Conservation (phyloP, 2,888 invertebrate species). For the Mimas tiliae region DNA sequence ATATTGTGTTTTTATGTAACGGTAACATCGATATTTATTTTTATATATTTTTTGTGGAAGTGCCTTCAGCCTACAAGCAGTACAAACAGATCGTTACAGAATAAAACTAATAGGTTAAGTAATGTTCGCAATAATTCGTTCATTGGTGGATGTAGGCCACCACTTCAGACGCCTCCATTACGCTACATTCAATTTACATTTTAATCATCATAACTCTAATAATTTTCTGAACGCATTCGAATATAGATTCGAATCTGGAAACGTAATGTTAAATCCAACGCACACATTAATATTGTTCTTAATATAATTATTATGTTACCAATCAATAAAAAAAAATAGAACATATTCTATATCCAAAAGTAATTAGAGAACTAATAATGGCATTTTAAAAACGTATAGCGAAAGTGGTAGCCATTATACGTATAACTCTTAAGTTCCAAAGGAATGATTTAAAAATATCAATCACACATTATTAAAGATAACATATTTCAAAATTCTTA, state of each 20-base stretch:
- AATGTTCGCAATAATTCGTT: slow-evolving; percentile 61
- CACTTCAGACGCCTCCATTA: slow-evolving; percentile 54
- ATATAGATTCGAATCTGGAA: background rate
- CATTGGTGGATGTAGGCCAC: slow-evolving; percentile 60
- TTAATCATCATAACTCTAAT: slow-evolving; percentile 36
- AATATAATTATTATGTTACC: background rate
- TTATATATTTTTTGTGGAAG: background rate
- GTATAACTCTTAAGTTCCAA: too few species aligned
- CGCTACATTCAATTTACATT: slow-evolving; percentile 36
- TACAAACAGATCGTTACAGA: slow-evolving; percentile 36
- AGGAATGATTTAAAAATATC: too few species aligned
- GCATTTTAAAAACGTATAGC: background rate
- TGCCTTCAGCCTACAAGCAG: slow-evolving; percentile 1
- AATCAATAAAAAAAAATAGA: background rate
- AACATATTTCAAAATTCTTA: background rate
- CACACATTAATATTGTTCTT: background rate
- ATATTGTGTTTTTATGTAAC: background rate
- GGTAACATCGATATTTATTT: background rate
- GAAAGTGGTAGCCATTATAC: too few species aligned
- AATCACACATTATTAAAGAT: background rate
- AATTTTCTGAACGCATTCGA: slow-evolving; percentile 14
- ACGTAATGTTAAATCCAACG: background rate
- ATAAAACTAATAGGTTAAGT: slow-evolving; percentile 45
- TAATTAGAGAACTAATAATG: background rate
- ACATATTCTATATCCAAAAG: background rate